Conservation (phyloP, 2,888 invertebrate genomes). For the Ashinkailepas kermadecensis region DNA sequence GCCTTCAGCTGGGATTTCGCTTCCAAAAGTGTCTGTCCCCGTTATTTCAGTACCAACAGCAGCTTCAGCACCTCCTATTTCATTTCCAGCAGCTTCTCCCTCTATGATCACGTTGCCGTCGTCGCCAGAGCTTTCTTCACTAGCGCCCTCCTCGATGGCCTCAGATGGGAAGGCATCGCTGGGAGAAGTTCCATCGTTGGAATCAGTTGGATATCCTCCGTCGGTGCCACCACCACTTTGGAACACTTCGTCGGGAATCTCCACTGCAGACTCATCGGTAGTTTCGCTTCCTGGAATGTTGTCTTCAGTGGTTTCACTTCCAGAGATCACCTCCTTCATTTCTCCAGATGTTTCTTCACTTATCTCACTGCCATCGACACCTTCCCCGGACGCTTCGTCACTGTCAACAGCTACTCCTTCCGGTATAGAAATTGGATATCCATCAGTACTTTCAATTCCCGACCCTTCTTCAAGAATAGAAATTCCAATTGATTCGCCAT, state of each 20-base stretch:
- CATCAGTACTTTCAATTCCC: background rate
- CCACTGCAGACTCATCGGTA: background rate
- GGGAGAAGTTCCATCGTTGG: too few relatives aligned
- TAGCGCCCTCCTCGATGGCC: too few relatives aligned
- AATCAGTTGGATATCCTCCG: too few relatives aligned
- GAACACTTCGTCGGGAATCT: background rate
- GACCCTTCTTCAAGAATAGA: background rate
- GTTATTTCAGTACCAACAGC: too few relatives aligned
- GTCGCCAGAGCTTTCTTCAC: too few relatives aligned
- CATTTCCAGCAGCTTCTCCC: too few relatives aligned
- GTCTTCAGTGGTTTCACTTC: background rate
- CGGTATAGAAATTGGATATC: background rate
- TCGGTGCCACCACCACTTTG: too few relatives aligned
- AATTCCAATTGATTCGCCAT: background rate
- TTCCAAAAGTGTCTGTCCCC: too few relatives aligned
- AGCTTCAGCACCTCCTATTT: too few relatives aligned
- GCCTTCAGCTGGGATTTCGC: too few relatives aligned
- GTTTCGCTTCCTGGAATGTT: background rate
- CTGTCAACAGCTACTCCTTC: background rate
- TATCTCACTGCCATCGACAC: background rate
- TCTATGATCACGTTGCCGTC: too few relatives aligned
- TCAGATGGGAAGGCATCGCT: too few relatives aligned
- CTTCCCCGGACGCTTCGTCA: background rate
- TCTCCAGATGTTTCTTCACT: background rate
- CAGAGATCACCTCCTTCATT: background rate